Evolutionary conservation across 2,113 vertebrate genomes (phyloP).

Genomic region (Corythoichthys haematopterus): DNA sequence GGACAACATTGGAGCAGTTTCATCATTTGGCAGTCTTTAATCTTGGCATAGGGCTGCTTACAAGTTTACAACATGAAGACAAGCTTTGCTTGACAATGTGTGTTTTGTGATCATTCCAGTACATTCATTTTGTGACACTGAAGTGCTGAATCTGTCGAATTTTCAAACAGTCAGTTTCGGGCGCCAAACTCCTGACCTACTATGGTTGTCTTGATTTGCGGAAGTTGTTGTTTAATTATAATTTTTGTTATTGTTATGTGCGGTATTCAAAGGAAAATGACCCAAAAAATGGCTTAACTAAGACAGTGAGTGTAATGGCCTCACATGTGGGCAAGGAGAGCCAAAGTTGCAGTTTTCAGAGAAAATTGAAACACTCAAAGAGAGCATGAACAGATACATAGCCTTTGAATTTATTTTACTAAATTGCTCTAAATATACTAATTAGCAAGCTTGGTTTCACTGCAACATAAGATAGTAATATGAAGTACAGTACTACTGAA

Average conservation of each 20-base stretch:
- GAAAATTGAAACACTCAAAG: too few relatives aligned
- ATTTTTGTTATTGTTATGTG: too few relatives aligned
- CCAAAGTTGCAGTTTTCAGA: too few relatives aligned
- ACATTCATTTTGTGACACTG: not conserved
- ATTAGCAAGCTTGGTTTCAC: too few relatives aligned
- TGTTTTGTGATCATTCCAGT: too few relatives aligned
- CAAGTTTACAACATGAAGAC: not conserved
- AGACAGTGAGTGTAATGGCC: too few relatives aligned
- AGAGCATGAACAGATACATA: too few relatives aligned
- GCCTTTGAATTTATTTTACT: too few relatives aligned
- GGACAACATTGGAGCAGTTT: not conserved
- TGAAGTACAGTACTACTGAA: not conserved
- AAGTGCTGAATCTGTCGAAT: not conserved
- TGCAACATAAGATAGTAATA: too few relatives aligned
- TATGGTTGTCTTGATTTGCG: not conserved
- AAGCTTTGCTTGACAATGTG: not conserved
- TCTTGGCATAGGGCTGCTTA: not conserved
- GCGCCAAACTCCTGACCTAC: not conserved
- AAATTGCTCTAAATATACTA: too few relatives aligned
- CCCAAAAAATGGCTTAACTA: not conserved
- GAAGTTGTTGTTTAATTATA: not conserved
- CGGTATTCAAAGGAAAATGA: too few relatives aligned
- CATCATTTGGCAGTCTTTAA: not conserved
- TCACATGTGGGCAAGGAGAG: too few relatives aligned
- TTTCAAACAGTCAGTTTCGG: not conserved